phyloP scores from a whole-genome alignment of 1,140 invertebrate species.

The Aleiodes sp. region DNA sequence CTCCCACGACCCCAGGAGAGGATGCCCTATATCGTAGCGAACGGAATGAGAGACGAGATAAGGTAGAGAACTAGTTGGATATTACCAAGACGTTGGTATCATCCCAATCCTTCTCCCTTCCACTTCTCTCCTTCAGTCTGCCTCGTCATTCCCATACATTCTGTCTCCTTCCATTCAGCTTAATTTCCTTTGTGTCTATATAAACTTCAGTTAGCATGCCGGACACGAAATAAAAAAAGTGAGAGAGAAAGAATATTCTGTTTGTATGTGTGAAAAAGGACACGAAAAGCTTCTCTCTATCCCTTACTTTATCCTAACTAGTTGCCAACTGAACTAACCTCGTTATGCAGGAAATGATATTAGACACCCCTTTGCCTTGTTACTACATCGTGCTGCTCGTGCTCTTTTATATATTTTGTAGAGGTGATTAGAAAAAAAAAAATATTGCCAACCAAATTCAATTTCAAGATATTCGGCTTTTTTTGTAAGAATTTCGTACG shows the following conservation, averaged over 20 bases:
- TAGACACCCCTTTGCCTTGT: slow-evolving; percentile 26
- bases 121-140: neutral
- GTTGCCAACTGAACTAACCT: slow-evolving; percentile 48
- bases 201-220: neutral
- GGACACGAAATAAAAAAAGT: neutral
- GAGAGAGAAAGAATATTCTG: neutral
- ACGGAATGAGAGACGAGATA: neutral
- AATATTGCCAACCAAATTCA: neutral
- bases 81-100: slow-evolving; percentile 2
- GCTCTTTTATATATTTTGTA: neutral
- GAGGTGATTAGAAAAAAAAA: neutral
- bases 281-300: neutral
- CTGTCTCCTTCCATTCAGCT: neutral
- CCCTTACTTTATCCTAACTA: slow-evolving; percentile 36
- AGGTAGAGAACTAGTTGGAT: neutral
- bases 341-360: slow-evolving; percentile 47
- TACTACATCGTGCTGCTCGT: slow-evolving; percentile 6
- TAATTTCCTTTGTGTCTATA: slow-evolving; percentile 7
- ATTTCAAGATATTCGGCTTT: neutral
- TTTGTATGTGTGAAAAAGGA: neutral
- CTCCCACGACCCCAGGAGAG: neutral
- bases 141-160: neutral
- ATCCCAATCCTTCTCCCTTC: neutral
- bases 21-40: neutral
- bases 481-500: too few relatives aligned